phyloP scores from a whole-genome alignment of 2,888 invertebrate species.

The Agrotis segetum region DNA sequence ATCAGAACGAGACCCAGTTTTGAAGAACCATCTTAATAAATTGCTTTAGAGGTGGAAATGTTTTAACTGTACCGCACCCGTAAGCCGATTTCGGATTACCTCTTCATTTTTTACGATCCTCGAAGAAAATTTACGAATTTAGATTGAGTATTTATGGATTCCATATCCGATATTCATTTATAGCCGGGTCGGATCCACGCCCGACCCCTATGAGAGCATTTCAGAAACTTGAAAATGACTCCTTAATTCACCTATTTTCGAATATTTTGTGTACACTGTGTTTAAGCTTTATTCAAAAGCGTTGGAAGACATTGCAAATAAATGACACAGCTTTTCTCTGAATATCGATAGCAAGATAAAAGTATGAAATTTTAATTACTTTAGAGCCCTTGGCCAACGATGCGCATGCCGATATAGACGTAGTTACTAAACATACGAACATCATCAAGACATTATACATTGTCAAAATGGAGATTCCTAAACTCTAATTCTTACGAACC shows the following conservation, averaged over 20 bases:
- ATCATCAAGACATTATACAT: background rate
- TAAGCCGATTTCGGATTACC: conserved; percentile 83
- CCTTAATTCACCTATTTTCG: conserved; percentile 62
- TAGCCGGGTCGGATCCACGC: conserved; percentile 76
- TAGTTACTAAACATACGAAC: background rate
- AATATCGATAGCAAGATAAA: too few relatives aligned
- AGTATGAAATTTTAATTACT: background rate
- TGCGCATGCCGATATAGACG: background rate
- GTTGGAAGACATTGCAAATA: background rate
- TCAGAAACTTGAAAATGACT: conserved; percentile 77
- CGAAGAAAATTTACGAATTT: conserved; percentile 85
- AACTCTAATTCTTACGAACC: background rate
- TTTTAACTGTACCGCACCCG: conserved; percentile 76
- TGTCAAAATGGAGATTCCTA: background rate
- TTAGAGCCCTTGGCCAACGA: background rate
- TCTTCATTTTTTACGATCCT: conserved; percentile 82
- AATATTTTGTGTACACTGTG: conserved; percentile 33
- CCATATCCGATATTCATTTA: conserved; percentile 85
- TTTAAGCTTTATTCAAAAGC: conserved; percentile 1
- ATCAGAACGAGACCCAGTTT: conserved; percentile 36
- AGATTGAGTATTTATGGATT: conserved; percentile 87
- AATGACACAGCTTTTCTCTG: background rate
- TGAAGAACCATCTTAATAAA: conserved; percentile 65
- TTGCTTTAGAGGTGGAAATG: conserved; percentile 75
- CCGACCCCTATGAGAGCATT: conserved; percentile 71